Evolutionary conservation across 2,797 vertebrate genomes (phyloP), one percentile per base, ranked within the genome.

Genomic region (Cichlasoma orientale): DNA sequence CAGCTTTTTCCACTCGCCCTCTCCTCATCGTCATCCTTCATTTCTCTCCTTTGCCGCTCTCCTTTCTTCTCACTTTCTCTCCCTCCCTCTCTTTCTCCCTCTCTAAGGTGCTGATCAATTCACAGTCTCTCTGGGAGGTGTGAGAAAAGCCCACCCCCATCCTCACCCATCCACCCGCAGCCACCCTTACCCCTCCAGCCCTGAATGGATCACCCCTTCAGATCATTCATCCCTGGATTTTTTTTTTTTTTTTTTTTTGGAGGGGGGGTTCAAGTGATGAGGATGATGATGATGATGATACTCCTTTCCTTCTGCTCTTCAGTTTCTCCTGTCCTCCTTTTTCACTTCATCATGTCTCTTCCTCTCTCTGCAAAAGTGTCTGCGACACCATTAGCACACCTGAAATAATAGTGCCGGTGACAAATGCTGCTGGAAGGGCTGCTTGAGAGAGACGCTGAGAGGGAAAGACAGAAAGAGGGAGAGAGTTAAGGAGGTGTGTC

Each of bases 21-120:
- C 85, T 89, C 89, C 73, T 88, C 91, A 78, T 93, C 91, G 79
- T 80, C 82, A 80, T 89, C 83, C 86, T 88, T 83, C 83, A 78
- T 87, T 85, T 85, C 70, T 75, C 84, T 85, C n/a, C 74, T 82
- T 85, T 76, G 70, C 84, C 50, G 23, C 58, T 63, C 78, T 82
- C 86, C 79, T 69, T 82, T 82, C 79, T 87, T 90, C 86, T 88
- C 84, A 87, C 83, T 83, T 78, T 57, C 56, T 77, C 56, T 82
- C 78, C 58, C 56, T 80, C 47, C 44, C 38, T 72, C 63, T 68
- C 54, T 59, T 21, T 79, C 74, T 85, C 83, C 53, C 85, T 82
- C 79, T 89, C 84, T 84, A 78, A 95, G 95, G 94, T 95, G 94
- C 94, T 94, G 95, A 95, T 96, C 95, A 96, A 95, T 95, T 96